These are phyloP conservation scores for Enhydra lutris DNA, from an alignment of 2,113 vertebrate species.

Conservation along the genomic window DNA sequence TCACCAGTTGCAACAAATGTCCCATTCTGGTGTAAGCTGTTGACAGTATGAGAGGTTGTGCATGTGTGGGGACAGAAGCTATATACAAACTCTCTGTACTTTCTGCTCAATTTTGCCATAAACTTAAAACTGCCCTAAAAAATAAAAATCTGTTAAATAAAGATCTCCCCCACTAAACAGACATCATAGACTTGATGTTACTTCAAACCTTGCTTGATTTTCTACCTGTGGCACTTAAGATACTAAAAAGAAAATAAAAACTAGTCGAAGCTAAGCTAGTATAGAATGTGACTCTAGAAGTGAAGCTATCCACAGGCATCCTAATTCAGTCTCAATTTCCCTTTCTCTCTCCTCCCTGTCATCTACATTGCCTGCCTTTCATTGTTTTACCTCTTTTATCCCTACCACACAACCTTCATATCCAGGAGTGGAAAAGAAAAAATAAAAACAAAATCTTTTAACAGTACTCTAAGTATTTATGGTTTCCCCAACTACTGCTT, in stretches of 20 bases:
- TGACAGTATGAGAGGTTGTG: accelerated
- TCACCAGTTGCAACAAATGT: not conserved
- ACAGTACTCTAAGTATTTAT: not conserved
- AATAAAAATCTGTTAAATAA: not conserved
- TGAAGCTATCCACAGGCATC: not conserved
- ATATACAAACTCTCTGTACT: not conserved
- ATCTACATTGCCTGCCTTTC: not conserved
- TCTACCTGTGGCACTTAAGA: not conserved
- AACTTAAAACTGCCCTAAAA: not conserved
- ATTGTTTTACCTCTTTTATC: not conserved
- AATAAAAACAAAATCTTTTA: not conserved
- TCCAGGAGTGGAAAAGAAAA: not conserved
- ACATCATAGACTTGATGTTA: not conserved
- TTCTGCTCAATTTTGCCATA: not conserved
- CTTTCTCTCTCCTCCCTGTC: not conserved
- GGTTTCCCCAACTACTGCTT: not conserved
- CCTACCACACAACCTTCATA: not conserved
- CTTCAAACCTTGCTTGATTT: not conserved
- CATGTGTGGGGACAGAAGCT: accelerated
- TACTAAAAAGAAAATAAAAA: not conserved
- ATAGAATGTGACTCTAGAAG: not conserved
- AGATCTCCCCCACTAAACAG: not conserved
- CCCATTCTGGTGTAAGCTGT: not conserved
- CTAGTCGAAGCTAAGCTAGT: not conserved
- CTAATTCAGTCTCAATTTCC: not conserved